These are phyloP conservation scores for Crenichthys baileyi DNA, from an alignment of 2,797 vertebrate species.

Conservation along the genomic window DNA sequence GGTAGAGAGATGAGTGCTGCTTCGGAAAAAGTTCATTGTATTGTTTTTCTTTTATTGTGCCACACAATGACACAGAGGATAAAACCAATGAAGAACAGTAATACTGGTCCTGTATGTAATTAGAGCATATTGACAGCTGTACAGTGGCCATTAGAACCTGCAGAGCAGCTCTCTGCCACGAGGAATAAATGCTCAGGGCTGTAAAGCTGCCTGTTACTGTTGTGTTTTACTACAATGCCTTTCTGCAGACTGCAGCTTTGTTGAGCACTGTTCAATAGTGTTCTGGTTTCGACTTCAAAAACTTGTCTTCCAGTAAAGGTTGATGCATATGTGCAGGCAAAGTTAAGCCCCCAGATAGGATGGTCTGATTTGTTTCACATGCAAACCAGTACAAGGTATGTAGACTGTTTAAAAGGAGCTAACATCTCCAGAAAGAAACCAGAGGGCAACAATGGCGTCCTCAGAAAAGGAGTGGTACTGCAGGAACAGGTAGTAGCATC, in stretches of 20 bases:
- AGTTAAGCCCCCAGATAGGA: too few relatives aligned
- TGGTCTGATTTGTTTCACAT: neutral
- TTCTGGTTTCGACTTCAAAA: constrained; percentile 1
- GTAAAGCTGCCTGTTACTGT: constrained; percentile 25
- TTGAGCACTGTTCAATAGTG: constrained; percentile 21
- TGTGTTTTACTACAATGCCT: constrained; percentile 33
- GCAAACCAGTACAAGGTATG: neutral
- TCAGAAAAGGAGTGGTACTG: neutral
- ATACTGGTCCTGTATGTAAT: constrained; percentile 36
- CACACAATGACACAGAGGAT: constrained; percentile 16
- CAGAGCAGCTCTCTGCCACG: constrained; percentile 23
- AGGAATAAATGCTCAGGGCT: constrained; percentile 37
- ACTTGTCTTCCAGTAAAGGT: neutral
- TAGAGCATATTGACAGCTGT: constrained; percentile 22
- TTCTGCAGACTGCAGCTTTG: constrained; percentile 43
- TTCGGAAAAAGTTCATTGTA: constrained; percentile 24
- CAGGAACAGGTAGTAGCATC: neutral
- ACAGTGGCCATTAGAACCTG: constrained; percentile 33
- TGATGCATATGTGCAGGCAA: neutral
- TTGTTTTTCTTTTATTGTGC: constrained; percentile 19
- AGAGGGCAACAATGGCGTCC: neutral
- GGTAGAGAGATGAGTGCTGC: constrained; percentile 18
- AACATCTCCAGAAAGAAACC: neutral
- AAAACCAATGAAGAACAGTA: constrained; percentile 21
- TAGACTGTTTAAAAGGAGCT: neutral